Percentiles rank a stretch among this genome's conserved stretches.
Conservation (phyloP, 2,888 invertebrate species). For the Tetheella fluctuosa region DNA sequence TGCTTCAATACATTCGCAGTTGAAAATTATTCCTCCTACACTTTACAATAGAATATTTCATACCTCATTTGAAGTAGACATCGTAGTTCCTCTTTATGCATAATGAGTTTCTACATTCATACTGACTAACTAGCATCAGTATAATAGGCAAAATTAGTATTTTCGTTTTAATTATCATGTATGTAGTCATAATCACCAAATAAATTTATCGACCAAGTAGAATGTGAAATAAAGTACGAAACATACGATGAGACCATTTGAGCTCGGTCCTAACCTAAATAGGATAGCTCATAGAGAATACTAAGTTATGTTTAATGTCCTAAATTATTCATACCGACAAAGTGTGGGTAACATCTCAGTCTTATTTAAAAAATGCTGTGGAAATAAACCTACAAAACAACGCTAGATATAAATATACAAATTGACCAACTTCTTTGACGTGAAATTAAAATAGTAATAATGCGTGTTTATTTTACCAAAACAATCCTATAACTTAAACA, state of each 20-base stretch:
- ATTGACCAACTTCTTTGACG: no score
- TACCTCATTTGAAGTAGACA: background rate
- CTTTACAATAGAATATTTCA: background rate
- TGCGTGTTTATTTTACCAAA: no score
- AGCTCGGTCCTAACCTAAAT: slow-evolving; percentile 4
- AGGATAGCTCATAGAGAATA: background rate
- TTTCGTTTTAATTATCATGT: no score
- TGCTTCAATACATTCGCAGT: no score
- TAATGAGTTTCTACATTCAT: background rate
- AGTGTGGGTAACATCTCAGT: background rate
- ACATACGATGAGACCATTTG: background rate
- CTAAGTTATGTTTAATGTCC: background rate
- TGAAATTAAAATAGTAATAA: no score
- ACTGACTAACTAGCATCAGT: background rate
- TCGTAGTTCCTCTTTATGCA: background rate
- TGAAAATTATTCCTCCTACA: no score
- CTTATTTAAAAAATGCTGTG: background rate
- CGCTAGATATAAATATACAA: no score
- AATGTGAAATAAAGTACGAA: background rate
- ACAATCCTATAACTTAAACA: no score
- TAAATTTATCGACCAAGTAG: background rate
- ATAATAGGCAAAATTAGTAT: no score
- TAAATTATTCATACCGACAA: slow-evolving; percentile 1
- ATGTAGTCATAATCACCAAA: no score
- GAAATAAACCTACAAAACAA: background rate